Base-by-base conservation (phyloP, 2,113 vertebrate genomes). In the Ageneiosus marmoratus region DNA sequence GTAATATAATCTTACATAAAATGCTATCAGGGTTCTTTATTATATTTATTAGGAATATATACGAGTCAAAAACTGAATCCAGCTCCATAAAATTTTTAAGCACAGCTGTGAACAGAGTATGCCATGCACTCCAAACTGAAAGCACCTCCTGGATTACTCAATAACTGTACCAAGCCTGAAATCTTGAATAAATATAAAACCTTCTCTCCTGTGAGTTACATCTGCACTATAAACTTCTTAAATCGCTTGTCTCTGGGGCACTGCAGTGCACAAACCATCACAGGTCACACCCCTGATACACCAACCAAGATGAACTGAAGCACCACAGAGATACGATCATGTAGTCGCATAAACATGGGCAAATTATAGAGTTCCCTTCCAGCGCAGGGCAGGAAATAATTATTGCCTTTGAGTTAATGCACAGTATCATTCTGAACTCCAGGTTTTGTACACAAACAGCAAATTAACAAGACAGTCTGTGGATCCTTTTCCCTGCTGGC, bases 301-400 rank as follows among this genome's bases (percentile, higher is more conserved):
- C 16, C 51, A 69, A 86, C 79, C 37, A 81, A n/a, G 65, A 82
- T 67, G 79, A 81, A 80, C 75, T 82, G 79, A 88, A 84, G 72
- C 73, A 62, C 74, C 74, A n/a, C 58, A 44, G 69, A 34, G 88
- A 89, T 90, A 88, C 3, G 11, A 90, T 90, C 89, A 69, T 53
- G 81, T 27, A 70, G n/a, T 80, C 73, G 34, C 72, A 85, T 87
- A 90, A 90, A 90, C 87, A 89, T 24, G 24, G 53, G n/a, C 63
- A 86, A 90, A 86, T 86, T 78, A 84, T 76, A 87, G 77, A 77
- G 50, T 80, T 84, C 81, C 88, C 46, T 51, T 87, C 58, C 77
- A 82, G 85, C 22, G 69, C 53, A 46, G 60, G 72, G 34, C 83
- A 88, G 89, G 87, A 89, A 89, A 88, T 77, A 34, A 58, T 88